Percentiles rank a stretch among this genome's conserved stretches.
Conservation (phyloP, 2,113 vertebrate species). For the Tetrax tetrax region DNA sequence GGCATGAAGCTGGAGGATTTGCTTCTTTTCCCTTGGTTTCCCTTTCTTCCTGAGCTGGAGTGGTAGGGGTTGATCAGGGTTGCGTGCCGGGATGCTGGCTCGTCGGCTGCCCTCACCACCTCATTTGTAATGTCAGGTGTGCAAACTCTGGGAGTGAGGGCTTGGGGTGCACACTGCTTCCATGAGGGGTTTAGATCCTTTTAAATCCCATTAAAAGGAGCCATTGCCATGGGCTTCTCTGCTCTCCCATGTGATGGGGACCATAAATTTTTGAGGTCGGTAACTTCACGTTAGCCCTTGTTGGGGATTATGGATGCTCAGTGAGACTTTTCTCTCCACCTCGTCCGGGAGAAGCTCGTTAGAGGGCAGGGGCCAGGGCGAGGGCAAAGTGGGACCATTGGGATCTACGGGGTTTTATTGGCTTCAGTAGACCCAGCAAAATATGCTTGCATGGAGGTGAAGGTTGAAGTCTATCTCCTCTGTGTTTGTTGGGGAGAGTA, state of each 20-base stretch:
- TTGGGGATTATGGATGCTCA: rapidly evolving
- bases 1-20: background rate
- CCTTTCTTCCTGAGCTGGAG: background rate
- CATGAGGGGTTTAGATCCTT: background rate
- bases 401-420: background rate
- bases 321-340: background rate
- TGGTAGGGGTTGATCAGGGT: background rate
- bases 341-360: background rate
- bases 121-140: background rate
- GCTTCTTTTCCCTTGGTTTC: background rate
- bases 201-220: background rate
- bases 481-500: background rate
- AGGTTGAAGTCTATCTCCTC: background rate
- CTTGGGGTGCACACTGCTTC: rapidly evolving
- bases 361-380: background rate
- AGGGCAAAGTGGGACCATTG: background rate
- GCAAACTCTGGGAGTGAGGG: rapidly evolving
- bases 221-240: background rate
- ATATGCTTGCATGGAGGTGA: rapidly evolving
- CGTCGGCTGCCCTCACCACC: background rate
- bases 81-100: background rate
- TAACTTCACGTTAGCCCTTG: background rate
- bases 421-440: background rate
- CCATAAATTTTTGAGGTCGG: background rate
- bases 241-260: background rate